Conservation (phyloP, 2,888 invertebrate species). For the Rotaria magnacalcarata region DNA sequence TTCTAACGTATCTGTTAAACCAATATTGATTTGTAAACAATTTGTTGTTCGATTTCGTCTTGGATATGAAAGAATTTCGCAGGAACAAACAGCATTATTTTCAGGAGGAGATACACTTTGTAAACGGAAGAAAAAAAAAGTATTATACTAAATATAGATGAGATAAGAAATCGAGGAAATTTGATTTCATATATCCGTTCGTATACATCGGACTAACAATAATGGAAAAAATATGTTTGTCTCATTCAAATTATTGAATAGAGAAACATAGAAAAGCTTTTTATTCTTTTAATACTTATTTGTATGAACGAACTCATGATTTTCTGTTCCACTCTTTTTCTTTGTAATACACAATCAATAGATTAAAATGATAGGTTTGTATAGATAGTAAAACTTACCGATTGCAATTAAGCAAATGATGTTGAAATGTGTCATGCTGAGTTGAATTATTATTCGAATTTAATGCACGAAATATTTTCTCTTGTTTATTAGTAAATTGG, state of each 20-base stretch:
- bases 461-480: neutral
- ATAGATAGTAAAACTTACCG: neutral
- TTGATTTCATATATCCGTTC: no score
- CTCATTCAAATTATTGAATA: no score
- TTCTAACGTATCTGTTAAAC: neutral
- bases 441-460: neutral
- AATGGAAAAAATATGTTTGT: no score
- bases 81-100: neutral
- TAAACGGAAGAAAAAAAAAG: no score
- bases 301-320: no score
- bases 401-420: neutral
- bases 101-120: neutral
- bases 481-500: constrained; percentile 20
- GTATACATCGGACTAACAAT: no score
- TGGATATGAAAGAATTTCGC: neutral
- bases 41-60: constrained; percentile 14
- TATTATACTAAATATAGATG: no score
- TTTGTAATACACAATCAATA: no score
- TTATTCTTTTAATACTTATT: neutral
- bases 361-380: no score
- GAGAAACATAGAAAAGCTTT: neutral
- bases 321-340: no score
- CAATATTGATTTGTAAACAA: constrained; percentile 5
- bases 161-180: no score
- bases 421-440: neutral